Conservation (phyloP, 1,140 invertebrate genomes). For the Bicyclus anynana region DNA sequence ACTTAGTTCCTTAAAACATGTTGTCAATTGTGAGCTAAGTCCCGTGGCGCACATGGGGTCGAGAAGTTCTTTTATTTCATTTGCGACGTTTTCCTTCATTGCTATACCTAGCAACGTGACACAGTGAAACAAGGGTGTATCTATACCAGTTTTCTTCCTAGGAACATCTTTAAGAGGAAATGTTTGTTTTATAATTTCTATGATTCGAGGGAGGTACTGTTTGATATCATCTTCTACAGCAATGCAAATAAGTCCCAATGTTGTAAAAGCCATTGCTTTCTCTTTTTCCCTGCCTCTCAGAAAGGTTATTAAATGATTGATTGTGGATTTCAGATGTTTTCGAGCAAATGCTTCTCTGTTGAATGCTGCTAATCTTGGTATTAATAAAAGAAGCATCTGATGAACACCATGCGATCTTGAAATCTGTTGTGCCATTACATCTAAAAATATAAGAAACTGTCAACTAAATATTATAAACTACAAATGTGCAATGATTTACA, state of each 20-base stretch:
- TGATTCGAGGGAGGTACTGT: constrained; percentile 88
- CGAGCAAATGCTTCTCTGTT: constrained; percentile 88
- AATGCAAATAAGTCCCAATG: constrained; percentile 93
- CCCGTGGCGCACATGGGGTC: constrained; percentile 95
- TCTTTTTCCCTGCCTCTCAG: constrained; percentile 90
- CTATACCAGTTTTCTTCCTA: constrained; percentile 85
- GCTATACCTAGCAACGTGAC: constrained; percentile 94
- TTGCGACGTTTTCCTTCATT: constrained; percentile 84
- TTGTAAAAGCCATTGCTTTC: constrained; percentile 90
- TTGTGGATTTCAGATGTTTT: constrained; percentile 87
- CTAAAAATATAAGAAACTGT: constrained; percentile 38
- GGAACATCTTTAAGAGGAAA: constrained; percentile 88
- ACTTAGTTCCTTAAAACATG: constrained; percentile 93
- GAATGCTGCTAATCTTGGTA: constrained; percentile 96
- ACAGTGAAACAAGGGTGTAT: constrained; percentile 95
- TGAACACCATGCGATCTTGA: constrained; percentile 90
- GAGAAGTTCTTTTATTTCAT: constrained; percentile 91
- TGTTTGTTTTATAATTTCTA: constrained; percentile 89
- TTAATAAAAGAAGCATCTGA: constrained; percentile 89
- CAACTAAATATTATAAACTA: not conserved
- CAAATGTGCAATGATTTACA: not conserved
- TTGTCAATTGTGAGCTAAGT: constrained; percentile 92
- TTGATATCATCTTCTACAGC: constrained; percentile 91
- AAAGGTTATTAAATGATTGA: constrained; percentile 87
- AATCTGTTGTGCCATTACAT: constrained; percentile 88